Conservation (phyloP, 2,113 vertebrate genomes). For the Ptychochromis oligacanthus region DNA sequence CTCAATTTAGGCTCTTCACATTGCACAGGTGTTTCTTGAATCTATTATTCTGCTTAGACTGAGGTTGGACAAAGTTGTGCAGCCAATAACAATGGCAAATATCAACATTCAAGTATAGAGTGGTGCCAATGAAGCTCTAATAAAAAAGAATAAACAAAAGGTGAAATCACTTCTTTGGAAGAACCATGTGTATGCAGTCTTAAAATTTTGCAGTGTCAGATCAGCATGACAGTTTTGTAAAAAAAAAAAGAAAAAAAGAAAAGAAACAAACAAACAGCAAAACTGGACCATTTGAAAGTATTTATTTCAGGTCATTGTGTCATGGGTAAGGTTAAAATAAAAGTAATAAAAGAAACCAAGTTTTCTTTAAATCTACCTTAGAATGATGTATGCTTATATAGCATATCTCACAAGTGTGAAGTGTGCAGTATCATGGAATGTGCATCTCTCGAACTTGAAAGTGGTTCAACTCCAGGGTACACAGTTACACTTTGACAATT, state of each 20-base stretch:
- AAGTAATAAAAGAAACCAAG: neutral
- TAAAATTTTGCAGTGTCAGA: neutral
- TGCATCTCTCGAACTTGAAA: conserved; percentile 39
- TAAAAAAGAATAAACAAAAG: neutral
- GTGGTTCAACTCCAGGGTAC: neutral
- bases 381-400: neutral
- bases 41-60: neutral
- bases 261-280: too few species aligned
- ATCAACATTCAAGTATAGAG: neutral
- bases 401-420: conserved; percentile 29
- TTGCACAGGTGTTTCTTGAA: neutral
- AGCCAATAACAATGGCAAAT: neutral
- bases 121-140: neutral
- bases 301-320: neutral
- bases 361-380: neutral
- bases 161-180: neutral
- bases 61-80: neutral
- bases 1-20: neutral
- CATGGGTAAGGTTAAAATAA: neutral
- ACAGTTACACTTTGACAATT: conserved; percentile 16
- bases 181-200: neutral
- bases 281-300: neutral
- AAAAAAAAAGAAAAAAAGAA: neutral
- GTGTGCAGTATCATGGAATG: conserved; percentile 36
- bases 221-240: neutral